Conservation (phyloP, 53 echinoderm and acorn worm species). For the Astropecten irregularis region DNA sequence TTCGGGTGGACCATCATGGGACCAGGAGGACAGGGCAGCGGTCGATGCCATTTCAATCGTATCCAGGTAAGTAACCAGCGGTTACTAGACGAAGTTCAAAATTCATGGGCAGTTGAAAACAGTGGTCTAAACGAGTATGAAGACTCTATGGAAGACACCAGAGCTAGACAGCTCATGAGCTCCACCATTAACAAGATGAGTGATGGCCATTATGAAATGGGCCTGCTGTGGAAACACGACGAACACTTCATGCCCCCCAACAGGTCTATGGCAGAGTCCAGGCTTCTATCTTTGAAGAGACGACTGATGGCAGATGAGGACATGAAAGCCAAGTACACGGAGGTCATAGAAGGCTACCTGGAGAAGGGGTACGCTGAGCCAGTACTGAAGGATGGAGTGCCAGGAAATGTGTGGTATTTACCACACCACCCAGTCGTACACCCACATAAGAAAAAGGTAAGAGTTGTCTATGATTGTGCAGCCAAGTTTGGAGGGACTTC, state of each 20-base stretch:
- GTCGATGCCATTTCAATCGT: conserved; percentile 28
- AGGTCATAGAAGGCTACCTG: not conserved
- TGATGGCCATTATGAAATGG: conserved; percentile 63
- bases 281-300: conserved; percentile 34
- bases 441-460: conserved; percentile 54
- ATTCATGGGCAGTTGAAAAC: conserved; percentile 58
- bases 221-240: conserved; percentile 47
- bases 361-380: conserved; percentile 51
- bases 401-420: conserved; percentile 59
- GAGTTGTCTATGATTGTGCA: conserved; percentile 72
- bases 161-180: conserved; percentile 42
- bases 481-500: conserved; percentile 54
- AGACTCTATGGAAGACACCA: conserved; percentile 43
- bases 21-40: conserved; percentile 43
- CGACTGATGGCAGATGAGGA: conserved; percentile 10
- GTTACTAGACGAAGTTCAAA: conserved; percentile 60
- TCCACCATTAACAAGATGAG: conserved; percentile 42
- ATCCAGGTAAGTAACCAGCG: conserved; percentile 57
- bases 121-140: conserved; percentile 46
- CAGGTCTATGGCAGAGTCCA: conserved; percentile 38
- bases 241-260: conserved; percentile 37
- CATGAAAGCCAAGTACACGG: not conserved
- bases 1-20: conserved; percentile 65
- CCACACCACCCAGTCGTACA: conserved; percentile 67
- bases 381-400: not conserved